Percentiles rank a stretch among this genome's conserved stretches.
phyloP scores from a whole-genome alignment of 2,113 vertebrate species.

The Amia ocellicauda region DNA sequence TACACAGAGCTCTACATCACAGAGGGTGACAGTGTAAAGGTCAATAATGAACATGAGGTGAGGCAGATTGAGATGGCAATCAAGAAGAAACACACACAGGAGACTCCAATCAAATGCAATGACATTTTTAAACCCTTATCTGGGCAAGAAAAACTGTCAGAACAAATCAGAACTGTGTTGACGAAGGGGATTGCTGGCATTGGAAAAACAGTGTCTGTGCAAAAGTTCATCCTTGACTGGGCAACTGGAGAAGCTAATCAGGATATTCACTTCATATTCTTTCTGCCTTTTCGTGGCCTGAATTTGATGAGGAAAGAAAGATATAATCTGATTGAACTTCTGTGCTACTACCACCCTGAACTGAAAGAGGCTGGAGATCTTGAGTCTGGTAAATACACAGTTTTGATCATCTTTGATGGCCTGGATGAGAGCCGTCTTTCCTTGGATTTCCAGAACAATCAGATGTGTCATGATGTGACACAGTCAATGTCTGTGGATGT shows the following conservation, averaged over 20 bases:
- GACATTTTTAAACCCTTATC: too few species aligned
- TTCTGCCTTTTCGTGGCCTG: constrained; percentile 19
- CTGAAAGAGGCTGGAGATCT: neutral
- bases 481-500: constrained; percentile 1
- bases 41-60: too few species aligned
- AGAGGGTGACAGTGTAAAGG: too few species aligned
- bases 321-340: constrained; percentile 1
- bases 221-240: constrained; percentile 5
- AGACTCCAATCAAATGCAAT: too few species aligned
- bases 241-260: neutral
- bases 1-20: too few species aligned
- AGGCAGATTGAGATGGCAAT: too few species aligned
- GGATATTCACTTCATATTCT: neutral
- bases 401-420: constrained; percentile 20
- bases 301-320: constrained; percentile 14
- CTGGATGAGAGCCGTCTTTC: constrained; percentile 19
- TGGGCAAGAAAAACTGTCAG: too few species aligned
- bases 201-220: too few species aligned
- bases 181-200: too few species aligned
- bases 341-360: constrained; percentile 6
- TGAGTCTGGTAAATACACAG: neutral
- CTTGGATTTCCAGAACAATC: constrained; percentile 10
- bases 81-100: too few species aligned
- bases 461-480: neutral
- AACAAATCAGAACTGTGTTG: too few species aligned